Percentiles rank a stretch among this genome's conserved stretches.
phyloP scores from a whole-genome alignment of 1,140 invertebrate species.

The Armadillidium nasatum region DNA sequence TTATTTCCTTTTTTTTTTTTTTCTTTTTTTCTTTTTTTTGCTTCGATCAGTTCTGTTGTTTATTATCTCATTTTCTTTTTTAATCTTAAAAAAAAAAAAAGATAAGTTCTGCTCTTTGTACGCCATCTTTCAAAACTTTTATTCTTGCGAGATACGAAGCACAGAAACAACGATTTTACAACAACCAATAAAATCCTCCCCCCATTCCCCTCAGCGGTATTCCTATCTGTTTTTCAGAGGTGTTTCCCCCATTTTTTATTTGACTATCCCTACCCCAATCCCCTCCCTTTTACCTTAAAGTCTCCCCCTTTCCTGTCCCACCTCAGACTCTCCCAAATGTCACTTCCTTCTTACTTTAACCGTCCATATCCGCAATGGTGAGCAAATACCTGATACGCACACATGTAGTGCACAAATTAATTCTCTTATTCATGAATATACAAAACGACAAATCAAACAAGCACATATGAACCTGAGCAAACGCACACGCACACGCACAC shows the following conservation, averaged over 20 bases:
- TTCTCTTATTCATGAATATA: too few species aligned
- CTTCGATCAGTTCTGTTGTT: too few species aligned
- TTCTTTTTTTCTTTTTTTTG: too few species aligned
- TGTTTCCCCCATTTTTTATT: not conserved
- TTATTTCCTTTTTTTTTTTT: too few species aligned
- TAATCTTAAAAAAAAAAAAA: too few species aligned
- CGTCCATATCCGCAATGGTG: not conserved
- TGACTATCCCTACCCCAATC: not conserved
- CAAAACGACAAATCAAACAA: too few species aligned
- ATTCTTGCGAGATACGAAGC: too few species aligned
- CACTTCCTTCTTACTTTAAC: constrained; percentile 8
- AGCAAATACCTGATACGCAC: not conserved
- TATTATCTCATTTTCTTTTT: too few species aligned
- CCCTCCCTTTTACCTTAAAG: not conserved
- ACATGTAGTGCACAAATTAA: not conserved
- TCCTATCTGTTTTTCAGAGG: not conserved
- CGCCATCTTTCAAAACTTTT: too few species aligned
- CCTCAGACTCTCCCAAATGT: not conserved
- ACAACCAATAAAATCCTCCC: not conserved
- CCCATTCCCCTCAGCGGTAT: not conserved
- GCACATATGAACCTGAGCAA: not conserved
- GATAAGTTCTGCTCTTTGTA: too few species aligned
- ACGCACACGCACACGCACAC: not conserved
- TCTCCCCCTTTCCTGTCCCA: not conserved
- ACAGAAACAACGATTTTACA: too few species aligned